Percentiles rank a stretch among this genome's conserved stretches.
Evolutionary conservation across 2,888 invertebrate species (phyloP).

Genomic region (Mantis religiosa): DNA sequence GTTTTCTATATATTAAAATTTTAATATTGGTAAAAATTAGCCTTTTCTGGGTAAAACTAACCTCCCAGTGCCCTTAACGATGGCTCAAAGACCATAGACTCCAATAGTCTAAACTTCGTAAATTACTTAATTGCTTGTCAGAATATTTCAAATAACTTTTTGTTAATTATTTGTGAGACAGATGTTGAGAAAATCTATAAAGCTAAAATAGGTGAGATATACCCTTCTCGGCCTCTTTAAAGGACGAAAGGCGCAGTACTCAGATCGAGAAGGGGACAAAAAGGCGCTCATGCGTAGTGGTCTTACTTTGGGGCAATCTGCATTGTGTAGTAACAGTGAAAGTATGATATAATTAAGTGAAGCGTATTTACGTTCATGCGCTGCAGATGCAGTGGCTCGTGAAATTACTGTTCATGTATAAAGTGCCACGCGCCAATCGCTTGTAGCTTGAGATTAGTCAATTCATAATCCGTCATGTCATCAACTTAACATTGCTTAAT

Average conservation of each 20-base stretch:
- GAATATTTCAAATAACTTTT: too few relatives aligned
- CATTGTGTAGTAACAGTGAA: background rate
- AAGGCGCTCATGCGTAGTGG: background rate
- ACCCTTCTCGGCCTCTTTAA: fast-evolving
- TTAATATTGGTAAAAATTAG: too few relatives aligned
- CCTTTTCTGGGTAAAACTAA: too few relatives aligned
- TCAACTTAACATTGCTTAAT: background rate
- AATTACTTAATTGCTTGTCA: too few relatives aligned
- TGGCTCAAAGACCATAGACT: too few relatives aligned
- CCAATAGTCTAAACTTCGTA: too few relatives aligned
- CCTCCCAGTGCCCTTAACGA: too few relatives aligned
- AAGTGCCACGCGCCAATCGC: background rate
- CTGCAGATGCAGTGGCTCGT: background rate
- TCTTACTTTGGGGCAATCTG: background rate
- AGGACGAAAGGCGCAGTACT: too few relatives aligned
- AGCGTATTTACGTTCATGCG: background rate
- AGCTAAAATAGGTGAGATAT: too few relatives aligned
- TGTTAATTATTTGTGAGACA: too few relatives aligned
- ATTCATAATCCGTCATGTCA: background rate
- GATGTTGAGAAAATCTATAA: too few relatives aligned
- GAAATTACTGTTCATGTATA: background rate
- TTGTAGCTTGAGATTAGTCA: background rate
- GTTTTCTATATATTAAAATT: too few relatives aligned
- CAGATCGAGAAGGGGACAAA: background rate
- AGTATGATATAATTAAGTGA: background rate